Evolutionary conservation across 2,113 vertebrate genomes (phyloP), one percentile per base, ranked within the genome.

Genomic region (Callipepla californica): DNA sequence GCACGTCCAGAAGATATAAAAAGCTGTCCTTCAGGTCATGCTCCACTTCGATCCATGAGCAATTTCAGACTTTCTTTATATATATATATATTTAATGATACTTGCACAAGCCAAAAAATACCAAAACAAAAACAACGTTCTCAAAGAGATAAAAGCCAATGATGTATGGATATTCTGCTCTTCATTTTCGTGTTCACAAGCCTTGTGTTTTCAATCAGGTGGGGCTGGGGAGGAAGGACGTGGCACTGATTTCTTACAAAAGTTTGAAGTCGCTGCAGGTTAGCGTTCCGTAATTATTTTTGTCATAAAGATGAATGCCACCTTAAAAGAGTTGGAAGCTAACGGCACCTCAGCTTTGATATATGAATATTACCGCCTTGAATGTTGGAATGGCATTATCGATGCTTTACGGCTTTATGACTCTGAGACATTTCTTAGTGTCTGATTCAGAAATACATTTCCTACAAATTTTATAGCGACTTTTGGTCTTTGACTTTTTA

Each of bases 291-390:
- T 94, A 84, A 95, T 93, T 95, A 93, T 87, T 96, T 93, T 95
- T 93, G 94, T 95, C 96, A 95, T 34, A 7, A 94, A 96, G 94
- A 96, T 74, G 86, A 93, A 96, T 96, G 86, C 86, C 93, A 88
- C 74, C 91, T 94, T 89, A 63, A 95, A 92, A 93, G 80, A 80
- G 50, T 59, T 92, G 93, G 94, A 95, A 93, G 84, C 73, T 73
- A 81, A 5, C 67, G 87, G 89, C 93, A 63, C 65, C 86, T 89
- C 2, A 0, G 69, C 81, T 84, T 89, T 96, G 96, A 95, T 94
- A 58, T 73, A 92, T 95, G 95, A 79, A 95, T 94, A 93, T 96
- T 97, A 77, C 90, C 69, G 19, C 79, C 62, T 50, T 53, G 80
- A 95, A 84, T 76, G 93, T 0, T 82, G 90, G 85, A 92, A 85